phyloP scores from a whole-genome alignment of 2,113 vertebrate species.

The Ranitomeya imitator region DNA sequence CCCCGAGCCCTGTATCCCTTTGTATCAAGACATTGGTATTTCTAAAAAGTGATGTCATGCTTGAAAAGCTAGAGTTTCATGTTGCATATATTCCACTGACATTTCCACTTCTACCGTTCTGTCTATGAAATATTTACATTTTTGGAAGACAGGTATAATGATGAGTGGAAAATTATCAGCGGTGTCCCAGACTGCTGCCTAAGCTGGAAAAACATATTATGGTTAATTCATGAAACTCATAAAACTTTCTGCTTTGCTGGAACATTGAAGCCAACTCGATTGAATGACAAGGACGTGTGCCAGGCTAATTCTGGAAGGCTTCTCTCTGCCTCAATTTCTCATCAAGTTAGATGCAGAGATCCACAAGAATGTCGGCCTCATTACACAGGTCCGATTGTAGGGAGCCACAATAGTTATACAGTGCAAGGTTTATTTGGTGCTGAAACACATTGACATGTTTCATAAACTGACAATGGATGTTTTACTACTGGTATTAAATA shows the following conservation, averaged over 20 bases:
- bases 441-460: constrained; percentile 39
- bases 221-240: constrained; percentile 43
- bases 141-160: constrained; percentile 13
- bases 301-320: constrained; percentile 45
- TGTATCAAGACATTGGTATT: not conserved
- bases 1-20: not conserved
- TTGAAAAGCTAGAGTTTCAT: constrained; percentile 1
- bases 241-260: constrained; percentile 32
- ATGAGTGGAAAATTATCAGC: constrained; percentile 47
- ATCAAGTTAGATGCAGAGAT: constrained; percentile 15
- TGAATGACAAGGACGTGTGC: constrained; percentile 50
- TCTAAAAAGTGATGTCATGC: constrained; percentile 7
- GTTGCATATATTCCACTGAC: not conserved
- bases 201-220: constrained; percentile 51
- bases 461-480: constrained; percentile 22
- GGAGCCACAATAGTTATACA: constrained; percentile 45
- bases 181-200: constrained; percentile 26
- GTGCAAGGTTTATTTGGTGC: constrained; percentile 45
- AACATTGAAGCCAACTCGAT: constrained; percentile 29
- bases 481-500: constrained; percentile 21
- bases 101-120: constrained; percentile 1
- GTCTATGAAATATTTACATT: constrained; percentile 29
- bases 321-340: constrained; percentile 23
- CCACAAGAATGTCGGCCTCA: constrained; percentile 33
- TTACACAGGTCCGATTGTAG: constrained; percentile 24